These are phyloP conservation scores for Agriopis aurantiaria DNA, from an alignment of 2,888 invertebrate genomes.

Conservation along the genomic window DNA sequence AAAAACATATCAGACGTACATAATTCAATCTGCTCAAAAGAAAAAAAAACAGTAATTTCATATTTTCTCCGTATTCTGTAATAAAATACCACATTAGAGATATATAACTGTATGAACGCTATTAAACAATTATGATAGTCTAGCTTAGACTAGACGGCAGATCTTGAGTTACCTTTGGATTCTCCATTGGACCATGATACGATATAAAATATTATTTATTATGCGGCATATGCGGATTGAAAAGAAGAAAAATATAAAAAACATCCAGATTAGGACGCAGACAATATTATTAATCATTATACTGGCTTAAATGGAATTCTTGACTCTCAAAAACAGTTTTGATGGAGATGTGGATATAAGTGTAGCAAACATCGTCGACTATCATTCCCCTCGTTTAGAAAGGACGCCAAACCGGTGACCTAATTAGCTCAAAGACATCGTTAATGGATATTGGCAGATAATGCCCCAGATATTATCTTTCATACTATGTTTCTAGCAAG, in stretches of 20 bases:
- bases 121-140: constrained; percentile 5
- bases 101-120: neutral
- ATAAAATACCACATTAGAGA: neutral
- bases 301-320: no score
- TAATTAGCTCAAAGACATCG: constrained; percentile 4
- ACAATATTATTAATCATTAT: neutral
- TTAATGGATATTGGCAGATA: constrained; percentile 20
- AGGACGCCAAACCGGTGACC: constrained; percentile 7
- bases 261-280: neutral
- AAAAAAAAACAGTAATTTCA: neutral
- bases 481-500: neutral
- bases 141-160: neutral
- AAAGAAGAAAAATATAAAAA: neutral
- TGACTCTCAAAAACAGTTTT: no score
- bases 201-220: constrained; percentile 3
- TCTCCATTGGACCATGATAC: neutral
- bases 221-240: neutral
- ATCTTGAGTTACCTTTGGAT: neutral
- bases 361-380: constrained; percentile 1
- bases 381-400: constrained; percentile 2
- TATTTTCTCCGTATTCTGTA: neutral
- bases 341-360: neutral
- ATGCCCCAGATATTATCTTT: constrained; percentile 8
- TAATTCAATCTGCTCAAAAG: neutral
- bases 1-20: neutral